phyloP scores from a whole-genome alignment of 1,140 invertebrate genomes.

The Rhyacophila brunnea region DNA sequence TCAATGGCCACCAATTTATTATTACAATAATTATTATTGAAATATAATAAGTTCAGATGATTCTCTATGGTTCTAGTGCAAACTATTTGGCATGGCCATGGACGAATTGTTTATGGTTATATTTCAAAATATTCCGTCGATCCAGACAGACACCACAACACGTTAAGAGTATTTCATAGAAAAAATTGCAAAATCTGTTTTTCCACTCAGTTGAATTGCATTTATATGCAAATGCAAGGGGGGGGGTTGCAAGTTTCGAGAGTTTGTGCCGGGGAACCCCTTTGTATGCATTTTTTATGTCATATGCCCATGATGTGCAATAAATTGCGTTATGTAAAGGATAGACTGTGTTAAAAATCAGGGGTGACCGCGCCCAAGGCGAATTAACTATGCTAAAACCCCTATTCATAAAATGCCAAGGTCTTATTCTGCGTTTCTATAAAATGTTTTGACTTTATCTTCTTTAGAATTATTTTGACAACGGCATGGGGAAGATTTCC shows the following conservation, averaged over 20 bases:
- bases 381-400: neutral
- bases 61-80: too few relatives aligned
- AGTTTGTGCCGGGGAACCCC: neutral
- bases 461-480: too few relatives aligned
- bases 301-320: slow-evolving; percentile 27
- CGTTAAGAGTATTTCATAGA: slow-evolving; percentile 16
- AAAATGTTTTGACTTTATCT: too few relatives aligned
- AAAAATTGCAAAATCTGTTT: slow-evolving; percentile 36
- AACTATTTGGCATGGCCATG: too few relatives aligned
- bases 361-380: slow-evolving; percentile 3
- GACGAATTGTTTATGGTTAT: too few relatives aligned
- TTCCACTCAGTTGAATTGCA: slow-evolving; percentile 35
- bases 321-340: slow-evolving; percentile 30
- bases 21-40: too few relatives aligned
- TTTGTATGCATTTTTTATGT: slow-evolving; percentile 32
- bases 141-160: slow-evolving; percentile 10
- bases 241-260: neutral
- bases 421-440: neutral
- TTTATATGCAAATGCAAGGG: slow-evolving; percentile 32
- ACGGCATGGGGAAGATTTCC: too few relatives aligned
- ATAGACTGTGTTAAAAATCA: slow-evolving; percentile 4
- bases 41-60: too few relatives aligned
- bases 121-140: slow-evolving; percentile 1
- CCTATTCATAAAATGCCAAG: neutral
- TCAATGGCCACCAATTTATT: too few relatives aligned